These are phyloP conservation scores for Condylura cristata DNA, from an alignment of 2,113 vertebrate genomes.

Conservation along the genomic window DNA sequence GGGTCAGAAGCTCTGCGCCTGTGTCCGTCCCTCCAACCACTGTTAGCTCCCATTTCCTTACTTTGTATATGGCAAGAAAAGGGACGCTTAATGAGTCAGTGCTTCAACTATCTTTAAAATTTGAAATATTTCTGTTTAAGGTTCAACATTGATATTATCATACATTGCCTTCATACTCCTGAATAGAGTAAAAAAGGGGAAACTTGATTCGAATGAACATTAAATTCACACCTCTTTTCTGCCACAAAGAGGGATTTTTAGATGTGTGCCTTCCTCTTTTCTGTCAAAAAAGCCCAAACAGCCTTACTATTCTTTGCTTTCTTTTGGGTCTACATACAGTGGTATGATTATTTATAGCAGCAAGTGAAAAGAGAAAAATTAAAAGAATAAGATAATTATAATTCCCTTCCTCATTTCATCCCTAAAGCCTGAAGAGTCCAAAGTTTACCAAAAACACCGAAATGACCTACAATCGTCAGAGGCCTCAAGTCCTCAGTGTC, in stretches of 20 bases:
- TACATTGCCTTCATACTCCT: neutral
- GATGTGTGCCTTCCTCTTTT: neutral
- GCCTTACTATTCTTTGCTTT: neutral
- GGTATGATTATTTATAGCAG: neutral
- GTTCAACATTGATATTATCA: neutral
- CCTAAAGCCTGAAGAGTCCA: neutral
- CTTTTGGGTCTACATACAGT: neutral
- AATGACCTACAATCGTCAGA: neutral
- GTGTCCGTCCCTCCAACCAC: fast-evolving
- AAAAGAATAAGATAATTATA: neutral
- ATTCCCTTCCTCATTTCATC: neutral
- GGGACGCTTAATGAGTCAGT: neutral
- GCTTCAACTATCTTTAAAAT: neutral
- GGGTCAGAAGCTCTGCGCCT: neutral
- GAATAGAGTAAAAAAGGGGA: neutral
- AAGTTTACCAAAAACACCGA: neutral
- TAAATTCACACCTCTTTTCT: neutral
- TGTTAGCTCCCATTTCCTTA: neutral
- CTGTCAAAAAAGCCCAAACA: neutral
- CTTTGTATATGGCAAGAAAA: neutral
- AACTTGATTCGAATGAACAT: neutral
- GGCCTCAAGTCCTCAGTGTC: neutral
- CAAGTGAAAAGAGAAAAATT: neutral
- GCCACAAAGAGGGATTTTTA: neutral
- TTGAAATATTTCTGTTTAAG: neutral